These are phyloP conservation scores for Catostomus latipinnis DNA, from an alignment of 2,797 vertebrate species.

Conservation along the genomic window DNA sequence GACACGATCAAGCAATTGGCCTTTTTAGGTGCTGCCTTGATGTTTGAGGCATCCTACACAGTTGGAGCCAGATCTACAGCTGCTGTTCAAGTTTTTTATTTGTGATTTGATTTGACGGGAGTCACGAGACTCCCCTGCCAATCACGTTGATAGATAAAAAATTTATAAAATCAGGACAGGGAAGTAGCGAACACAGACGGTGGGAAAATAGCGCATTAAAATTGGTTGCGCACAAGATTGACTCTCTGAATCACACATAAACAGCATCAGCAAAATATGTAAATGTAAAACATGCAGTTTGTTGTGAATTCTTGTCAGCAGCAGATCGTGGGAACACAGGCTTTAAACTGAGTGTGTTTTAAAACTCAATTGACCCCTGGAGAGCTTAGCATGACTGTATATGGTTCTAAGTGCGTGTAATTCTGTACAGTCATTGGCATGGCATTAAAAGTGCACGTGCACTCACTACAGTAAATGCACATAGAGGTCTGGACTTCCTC, in stretches of 20 bases:
- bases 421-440: conserved; percentile 43
- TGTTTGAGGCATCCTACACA: too few relatives aligned
- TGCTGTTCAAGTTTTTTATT: too few relatives aligned
- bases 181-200: too few relatives aligned
- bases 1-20: too few relatives aligned
- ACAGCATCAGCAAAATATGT: not conserved
- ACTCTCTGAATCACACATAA: not conserved
- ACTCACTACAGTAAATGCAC: conserved; percentile 14
- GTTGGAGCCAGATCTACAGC: too few relatives aligned
- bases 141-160: too few relatives aligned
- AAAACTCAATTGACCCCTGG: conserved; percentile 25
- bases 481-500: conserved; percentile 52
- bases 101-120: too few relatives aligned
- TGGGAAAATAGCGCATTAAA: too few relatives aligned
- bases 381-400: conserved; percentile 52
- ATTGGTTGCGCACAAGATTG: not conserved
- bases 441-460: conserved; percentile 20
- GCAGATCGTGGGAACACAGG: conserved; percentile 36
- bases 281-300: not conserved
- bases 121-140: too few relatives aligned
- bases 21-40: too few relatives aligned
- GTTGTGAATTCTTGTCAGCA: conserved; percentile 3
- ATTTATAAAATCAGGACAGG: too few relatives aligned
- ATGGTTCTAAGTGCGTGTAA: conserved; percentile 29
- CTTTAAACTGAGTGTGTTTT: conserved; percentile 26